Base-by-base conservation (phyloP, 2,113 vertebrate species). In the Haemorhous mexicanus region DNA sequence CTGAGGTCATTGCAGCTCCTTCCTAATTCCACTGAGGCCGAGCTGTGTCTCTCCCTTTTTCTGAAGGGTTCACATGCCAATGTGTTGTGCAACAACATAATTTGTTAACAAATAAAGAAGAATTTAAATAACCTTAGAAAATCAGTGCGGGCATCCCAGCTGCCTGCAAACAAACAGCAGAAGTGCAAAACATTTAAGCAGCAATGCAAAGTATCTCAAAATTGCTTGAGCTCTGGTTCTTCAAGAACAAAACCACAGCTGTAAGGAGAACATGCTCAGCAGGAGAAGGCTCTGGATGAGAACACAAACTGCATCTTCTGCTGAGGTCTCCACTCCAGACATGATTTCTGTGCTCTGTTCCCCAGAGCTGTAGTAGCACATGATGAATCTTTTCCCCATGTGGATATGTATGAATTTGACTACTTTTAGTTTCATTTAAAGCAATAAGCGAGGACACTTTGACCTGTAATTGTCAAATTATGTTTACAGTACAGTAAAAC, bases 81-180 rank as follows among this genome's bases (percentile, higher is more conserved):
- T 47, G 89, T 81, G 80, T 93, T 97, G 90, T 94, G 95, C 83
- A 94, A 95, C 92, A n/a, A 47, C 8, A 0, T 43, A 5, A 92
- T 92, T 94, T 94, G 94, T 90, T 94, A 93, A 81, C 90, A 95
- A 95, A 97, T 77, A 39, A 69, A 90, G 64, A 75, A 53, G 67
- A 76, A 92, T 97, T 88, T 67, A 84, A 90, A 89, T 90, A 84
- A 84, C 76, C 83, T 92, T 86, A 70, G 72, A 70, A 69, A 74
- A 93, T 50, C 46, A 26, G 58, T 22, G 10, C 0, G 61, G 70
- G 70, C 95, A 64, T 69, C 92, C 82, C 66, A 75, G 33, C 84
- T 68, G 92, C 61, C 53, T 82, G 90, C 56, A 78, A 78, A 90
- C 92, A 90, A 92, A 81, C 67, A 86, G 69, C 59, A 59, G 79